Conservation (phyloP, 1,140 invertebrate genomes). For the Heterodera schachtii region DNA sequence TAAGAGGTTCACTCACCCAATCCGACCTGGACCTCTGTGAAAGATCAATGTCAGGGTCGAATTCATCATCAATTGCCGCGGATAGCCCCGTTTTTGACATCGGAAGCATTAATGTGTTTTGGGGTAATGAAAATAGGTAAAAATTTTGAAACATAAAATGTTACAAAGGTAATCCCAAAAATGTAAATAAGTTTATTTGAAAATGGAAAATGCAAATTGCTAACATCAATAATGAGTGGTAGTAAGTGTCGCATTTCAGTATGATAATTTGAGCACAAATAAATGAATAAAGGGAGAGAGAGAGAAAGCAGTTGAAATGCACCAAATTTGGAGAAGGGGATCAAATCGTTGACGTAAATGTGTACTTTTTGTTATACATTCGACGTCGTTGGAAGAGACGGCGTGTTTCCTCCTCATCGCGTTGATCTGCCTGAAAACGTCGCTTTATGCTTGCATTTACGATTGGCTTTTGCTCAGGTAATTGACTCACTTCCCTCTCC, state of each 20-base stretch:
- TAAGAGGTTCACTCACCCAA: neutral
- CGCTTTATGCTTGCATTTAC: too few relatives aligned
- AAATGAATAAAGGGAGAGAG: neutral
- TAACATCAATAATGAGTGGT: too few relatives aligned
- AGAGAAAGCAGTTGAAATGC: neutral
- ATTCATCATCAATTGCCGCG: neutral
- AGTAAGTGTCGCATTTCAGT: too few relatives aligned
- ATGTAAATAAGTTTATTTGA: too few relatives aligned
- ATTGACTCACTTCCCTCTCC: neutral
- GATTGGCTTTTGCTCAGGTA: too few relatives aligned
- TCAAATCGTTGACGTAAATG: neutral
- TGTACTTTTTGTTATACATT: neutral
- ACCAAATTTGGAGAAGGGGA: neutral
- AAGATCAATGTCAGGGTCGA: neutral
- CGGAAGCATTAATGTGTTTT: neutral
- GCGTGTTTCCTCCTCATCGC: neutral
- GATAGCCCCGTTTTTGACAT: neutral
- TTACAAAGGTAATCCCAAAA: too few relatives aligned
- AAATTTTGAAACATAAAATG: neutral
- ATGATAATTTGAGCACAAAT: neutral
- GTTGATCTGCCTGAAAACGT: neutral
- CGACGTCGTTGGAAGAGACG: conserved; percentile 1
- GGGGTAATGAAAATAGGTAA: neutral
- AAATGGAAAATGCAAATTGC: too few relatives aligned
- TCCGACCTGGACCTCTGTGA: neutral